Evolutionary conservation across 2,888 invertebrate genomes (phyloP).

Genomic region (Salticus scenicus): DNA sequence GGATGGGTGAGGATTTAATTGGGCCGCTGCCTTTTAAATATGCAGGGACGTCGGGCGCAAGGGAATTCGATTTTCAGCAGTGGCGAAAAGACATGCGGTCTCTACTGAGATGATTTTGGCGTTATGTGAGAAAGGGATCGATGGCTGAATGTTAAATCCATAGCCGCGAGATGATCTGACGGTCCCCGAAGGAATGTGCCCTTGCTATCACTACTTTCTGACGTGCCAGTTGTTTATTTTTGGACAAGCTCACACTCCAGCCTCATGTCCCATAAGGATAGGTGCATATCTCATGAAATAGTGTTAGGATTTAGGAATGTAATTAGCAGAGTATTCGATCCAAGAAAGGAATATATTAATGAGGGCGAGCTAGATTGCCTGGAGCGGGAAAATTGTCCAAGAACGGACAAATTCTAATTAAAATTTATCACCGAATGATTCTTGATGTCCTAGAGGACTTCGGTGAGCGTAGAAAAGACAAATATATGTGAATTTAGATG

Average conservation of each 20-base stretch:
- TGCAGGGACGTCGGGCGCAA: constrained; percentile 18
- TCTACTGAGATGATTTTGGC: not conserved
- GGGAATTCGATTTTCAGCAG: constrained; percentile 53
- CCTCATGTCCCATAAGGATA: not conserved
- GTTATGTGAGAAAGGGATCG: not conserved
- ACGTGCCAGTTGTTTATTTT: not conserved
- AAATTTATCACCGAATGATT: not conserved
- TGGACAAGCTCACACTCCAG: not conserved
- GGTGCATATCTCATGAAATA: not conserved
- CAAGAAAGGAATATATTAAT: not conserved
- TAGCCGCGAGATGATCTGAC: not conserved
- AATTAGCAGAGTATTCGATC: not conserved
- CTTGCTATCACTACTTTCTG: not conserved
- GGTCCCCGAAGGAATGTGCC: not conserved
- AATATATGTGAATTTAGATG: too few relatives aligned
- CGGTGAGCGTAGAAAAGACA: not conserved
- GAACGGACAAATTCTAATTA: not conserved
- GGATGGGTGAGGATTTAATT: constrained; percentile 45
- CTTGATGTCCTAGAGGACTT: not conserved
- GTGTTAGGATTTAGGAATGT: constrained; percentile 8
- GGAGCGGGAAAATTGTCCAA: constrained; percentile 7
- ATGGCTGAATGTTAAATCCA: not conserved
- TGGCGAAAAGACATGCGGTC: constrained; percentile 49
- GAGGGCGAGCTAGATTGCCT: not conserved
- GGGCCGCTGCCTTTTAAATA: constrained; percentile 61